Base-by-base conservation (phyloP, 2,113 vertebrate species). In the Sarotherodon lohbergeri region DNA sequence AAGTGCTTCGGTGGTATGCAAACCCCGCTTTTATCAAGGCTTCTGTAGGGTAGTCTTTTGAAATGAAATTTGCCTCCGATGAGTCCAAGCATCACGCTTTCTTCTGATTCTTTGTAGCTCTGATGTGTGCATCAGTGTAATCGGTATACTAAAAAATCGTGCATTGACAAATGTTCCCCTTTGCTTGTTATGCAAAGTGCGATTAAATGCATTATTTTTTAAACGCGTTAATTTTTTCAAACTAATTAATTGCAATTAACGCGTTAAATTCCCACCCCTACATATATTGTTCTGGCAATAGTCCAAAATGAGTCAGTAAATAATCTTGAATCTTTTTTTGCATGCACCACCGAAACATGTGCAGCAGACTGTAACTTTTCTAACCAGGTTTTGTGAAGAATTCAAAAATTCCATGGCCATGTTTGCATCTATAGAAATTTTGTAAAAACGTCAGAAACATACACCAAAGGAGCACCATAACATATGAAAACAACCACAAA, bases 251-350 rank as follows among this genome's bases (percentile, higher is more conserved):
- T 3, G 5, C 29, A 19, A 19, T 19, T 10, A 19, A 61, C 17
- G 0, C 0, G 3, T 11, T 36, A 63, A 39, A 59, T 59, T 59
- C 32, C 59, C 59, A 63, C 0, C 0, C 29, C 17, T 36, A 63
- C 59, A 57, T 63, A 63, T 34, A 63, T 32, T 34, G 16, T 34
- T 22, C 32, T 22, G 34, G 2, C 17, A 36, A n/a, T 19, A 2
- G 5, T 29, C 56, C 24, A 57, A 57, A 57, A 57, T 29, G 13
- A 57, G 3, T 56, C 54, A 56, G 3, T 57, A 29, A 57, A 29
- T 29, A 57, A 29, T 29, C 13, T 1, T 59, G 27, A 57, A 59
- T 59, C 56, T 9, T 59, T 59, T 5, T 59, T 29, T 2, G 24
- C 56, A 9, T 59, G 56, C 56, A 59, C 56, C 24, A 59, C 56